Evolutionary conservation across 2,113 vertebrate species (phyloP).

Genomic region (Tragelaphus imberbis): DNA sequence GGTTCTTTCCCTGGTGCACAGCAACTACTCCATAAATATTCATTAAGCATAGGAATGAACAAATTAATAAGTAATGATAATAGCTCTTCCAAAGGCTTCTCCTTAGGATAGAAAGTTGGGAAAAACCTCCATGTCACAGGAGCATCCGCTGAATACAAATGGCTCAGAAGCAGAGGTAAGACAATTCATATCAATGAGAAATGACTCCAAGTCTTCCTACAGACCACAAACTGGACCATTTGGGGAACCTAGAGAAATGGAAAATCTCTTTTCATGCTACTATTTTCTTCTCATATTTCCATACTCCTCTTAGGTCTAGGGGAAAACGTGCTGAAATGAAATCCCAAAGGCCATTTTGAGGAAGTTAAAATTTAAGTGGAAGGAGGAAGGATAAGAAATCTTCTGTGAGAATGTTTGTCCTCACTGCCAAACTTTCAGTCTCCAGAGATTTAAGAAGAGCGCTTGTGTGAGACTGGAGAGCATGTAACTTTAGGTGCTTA

Average conservation of each 20-base stretch:
- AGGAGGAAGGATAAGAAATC: constrained; percentile 46
- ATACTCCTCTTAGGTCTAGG: not conserved
- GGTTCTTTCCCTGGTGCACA: not conserved
- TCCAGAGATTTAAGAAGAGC: not conserved
- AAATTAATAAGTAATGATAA: constrained; percentile 18
- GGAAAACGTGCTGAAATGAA: constrained; percentile 35
- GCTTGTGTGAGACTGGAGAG: not conserved
- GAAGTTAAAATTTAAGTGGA: constrained; percentile 36
- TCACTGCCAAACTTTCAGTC: not conserved
- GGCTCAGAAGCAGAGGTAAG: not conserved
- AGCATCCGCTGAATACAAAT: not conserved
- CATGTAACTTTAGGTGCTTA: constrained; percentile 39
- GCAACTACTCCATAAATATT: not conserved
- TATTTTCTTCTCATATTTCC: constrained; percentile 33
- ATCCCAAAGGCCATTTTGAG: constrained; percentile 25
- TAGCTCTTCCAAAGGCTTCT: not conserved
- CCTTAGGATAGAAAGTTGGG: not conserved
- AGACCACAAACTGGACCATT: not conserved
- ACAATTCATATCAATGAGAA: not conserved
- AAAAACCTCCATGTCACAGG: not conserved
- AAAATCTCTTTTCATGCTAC: constrained; percentile 11
- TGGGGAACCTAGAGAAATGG: not conserved
- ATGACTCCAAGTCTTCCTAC: not conserved
- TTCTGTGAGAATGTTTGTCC: constrained; percentile 51
- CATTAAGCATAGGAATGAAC: constrained; percentile 16